These are phyloP conservation scores for Daubentonia madagascariensis DNA, from an alignment of 2,113 vertebrate species.

Conservation along the genomic window DNA sequence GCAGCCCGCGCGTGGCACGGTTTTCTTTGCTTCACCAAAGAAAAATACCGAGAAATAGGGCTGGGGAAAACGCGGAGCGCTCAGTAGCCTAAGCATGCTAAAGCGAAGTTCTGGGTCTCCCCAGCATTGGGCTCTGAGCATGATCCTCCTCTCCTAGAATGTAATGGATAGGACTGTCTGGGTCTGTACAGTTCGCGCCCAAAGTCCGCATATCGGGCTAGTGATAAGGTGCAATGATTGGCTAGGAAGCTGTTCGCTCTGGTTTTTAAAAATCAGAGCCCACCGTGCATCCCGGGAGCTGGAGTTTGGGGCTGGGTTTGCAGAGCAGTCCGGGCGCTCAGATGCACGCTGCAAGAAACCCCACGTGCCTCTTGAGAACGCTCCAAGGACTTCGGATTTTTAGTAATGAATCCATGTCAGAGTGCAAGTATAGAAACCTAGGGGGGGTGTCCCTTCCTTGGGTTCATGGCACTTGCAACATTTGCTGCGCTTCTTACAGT, in stretches of 20 bases:
- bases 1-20: rapidly evolving
- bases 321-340: background rate
- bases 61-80: background rate
- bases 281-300: background rate
- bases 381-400: background rate
- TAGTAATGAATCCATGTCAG: background rate
- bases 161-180: background rate
- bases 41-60: background rate
- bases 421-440: background rate
- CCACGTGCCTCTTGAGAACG: background rate
- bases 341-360: background rate
- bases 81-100: background rate
- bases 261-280: background rate
- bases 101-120: background rate
- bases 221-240: background rate
- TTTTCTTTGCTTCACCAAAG: background rate
- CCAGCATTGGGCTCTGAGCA: background rate
- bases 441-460: background rate
- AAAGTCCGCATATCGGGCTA: background rate
- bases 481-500: background rate
- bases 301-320: background rate
- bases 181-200: background rate
- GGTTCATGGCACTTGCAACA: background rate
- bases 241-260: background rate
- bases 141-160: background rate